Percentiles rank a stretch among this genome's conserved stretches.
Evolutionary conservation across 2,113 vertebrate genomes (phyloP).

Genomic region (Menidia beryllina): DNA sequence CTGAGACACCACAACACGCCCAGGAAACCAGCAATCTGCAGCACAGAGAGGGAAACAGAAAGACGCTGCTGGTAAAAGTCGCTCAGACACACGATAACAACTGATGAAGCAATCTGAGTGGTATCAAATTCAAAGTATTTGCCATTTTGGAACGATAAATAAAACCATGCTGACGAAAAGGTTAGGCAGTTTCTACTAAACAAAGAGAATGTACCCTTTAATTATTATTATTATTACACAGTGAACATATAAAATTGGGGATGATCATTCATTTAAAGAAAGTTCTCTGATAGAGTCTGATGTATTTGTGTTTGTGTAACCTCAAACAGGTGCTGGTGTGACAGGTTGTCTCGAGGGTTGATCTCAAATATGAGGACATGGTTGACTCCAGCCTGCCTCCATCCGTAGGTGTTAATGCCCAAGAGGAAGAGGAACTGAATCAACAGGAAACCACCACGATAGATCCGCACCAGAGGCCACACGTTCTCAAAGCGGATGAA

Average conservation of each 20-base stretch:
- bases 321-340: slow-evolving; percentile 98
- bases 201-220: slow-evolving; percentile 12
- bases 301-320: slow-evolving; percentile 51
- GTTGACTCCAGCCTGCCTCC: slow-evolving; percentile 96
- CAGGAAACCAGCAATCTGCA: slow-evolving; percentile 95
- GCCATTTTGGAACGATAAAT: slow-evolving; percentile 15
- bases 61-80: slow-evolving; percentile 14
- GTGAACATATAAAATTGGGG: neutral
- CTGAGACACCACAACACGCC: slow-evolving; percentile 97
- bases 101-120: slow-evolving; percentile 20
- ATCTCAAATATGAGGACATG: slow-evolving; percentile 98
- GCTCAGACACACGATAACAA: slow-evolving; percentile 10
- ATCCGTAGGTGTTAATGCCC: slow-evolving; percentile 96
- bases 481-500: slow-evolving; percentile 84
- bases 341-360: slow-evolving; percentile 95
- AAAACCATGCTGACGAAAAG: slow-evolving; percentile 4
- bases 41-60: slow-evolving; percentile 16
- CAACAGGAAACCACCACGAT: slow-evolving; percentile 96
- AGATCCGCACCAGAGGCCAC: slow-evolving; percentile 95
- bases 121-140: neutral
- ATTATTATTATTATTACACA: slow-evolving; percentile 8
- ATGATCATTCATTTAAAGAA: neutral
- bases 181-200: slow-evolving; percentile 12
- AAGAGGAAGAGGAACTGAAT: slow-evolving; percentile 98
- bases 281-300: neutral